Evolutionary conservation across 2,888 invertebrate species (phyloP).

Genomic region (Thumatha senex): DNA sequence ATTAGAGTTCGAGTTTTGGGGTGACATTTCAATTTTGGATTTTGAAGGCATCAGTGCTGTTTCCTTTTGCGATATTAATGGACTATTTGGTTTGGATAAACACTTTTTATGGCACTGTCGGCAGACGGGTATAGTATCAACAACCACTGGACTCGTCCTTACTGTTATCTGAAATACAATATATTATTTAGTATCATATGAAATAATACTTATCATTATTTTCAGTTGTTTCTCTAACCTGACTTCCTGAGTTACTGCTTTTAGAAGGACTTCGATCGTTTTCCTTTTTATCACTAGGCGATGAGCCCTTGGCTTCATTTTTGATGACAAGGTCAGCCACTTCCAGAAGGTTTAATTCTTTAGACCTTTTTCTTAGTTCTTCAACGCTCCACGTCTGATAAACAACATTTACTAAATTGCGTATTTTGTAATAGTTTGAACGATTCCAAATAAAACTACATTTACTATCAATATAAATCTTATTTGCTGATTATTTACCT

Average conservation of each 20-base stretch:
- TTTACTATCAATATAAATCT: background rate
- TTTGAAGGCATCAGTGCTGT: slow-evolving; percentile 56
- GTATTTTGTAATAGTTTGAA: background rate
- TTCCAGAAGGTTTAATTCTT: slow-evolving; percentile 85
- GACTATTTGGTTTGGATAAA: slow-evolving; percentile 83
- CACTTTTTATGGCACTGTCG: slow-evolving; percentile 91
- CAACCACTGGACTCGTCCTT: slow-evolving; percentile 88
- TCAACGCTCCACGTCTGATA: slow-evolving; percentile 87
- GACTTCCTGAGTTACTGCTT: slow-evolving; percentile 90
- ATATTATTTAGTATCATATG: slow-evolving; percentile 5
- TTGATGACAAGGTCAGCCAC: slow-evolving; percentile 67
- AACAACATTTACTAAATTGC: background rate
- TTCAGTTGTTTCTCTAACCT: slow-evolving; percentile 80
- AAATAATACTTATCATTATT: background rate
- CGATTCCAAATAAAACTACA: too few species aligned
- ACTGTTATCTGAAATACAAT: slow-evolving; percentile 86
- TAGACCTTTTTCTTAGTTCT: slow-evolving; percentile 87
- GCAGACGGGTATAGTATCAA: slow-evolving; percentile 89
- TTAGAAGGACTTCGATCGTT: slow-evolving; percentile 87
- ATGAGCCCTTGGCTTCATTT: slow-evolving; percentile 57
- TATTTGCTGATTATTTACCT: slow-evolving; percentile 51
- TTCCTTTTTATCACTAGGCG: slow-evolving; percentile 75
- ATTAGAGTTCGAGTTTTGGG: slow-evolving; percentile 67
- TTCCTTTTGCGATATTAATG: slow-evolving; percentile 74
- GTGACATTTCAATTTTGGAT: slow-evolving; percentile 65